phyloP scores from a whole-genome alignment of 2,888 invertebrate species.

The Caenorhabditis sulstoni region DNA sequence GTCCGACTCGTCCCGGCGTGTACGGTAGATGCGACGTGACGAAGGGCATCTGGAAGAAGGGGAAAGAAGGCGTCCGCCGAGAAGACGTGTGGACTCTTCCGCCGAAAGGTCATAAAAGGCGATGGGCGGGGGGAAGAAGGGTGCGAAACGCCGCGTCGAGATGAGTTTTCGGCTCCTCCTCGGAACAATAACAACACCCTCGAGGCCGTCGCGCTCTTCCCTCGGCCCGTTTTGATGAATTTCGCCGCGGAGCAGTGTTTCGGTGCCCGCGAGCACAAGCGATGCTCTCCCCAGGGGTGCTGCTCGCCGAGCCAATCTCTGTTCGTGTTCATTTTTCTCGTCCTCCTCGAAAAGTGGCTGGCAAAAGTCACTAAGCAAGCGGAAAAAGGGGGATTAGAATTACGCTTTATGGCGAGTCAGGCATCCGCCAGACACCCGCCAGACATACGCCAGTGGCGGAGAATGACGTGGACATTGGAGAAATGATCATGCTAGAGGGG shows the following conservation, averaged over 20 bases:
- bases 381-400: too few relatives aligned
- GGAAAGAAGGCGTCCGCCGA: not conserved
- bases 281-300: too few relatives aligned
- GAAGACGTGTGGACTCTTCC: not conserved
- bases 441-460: too few relatives aligned
- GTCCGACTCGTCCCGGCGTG: constrained; percentile 45
- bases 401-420: too few relatives aligned
- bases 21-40: constrained; percentile 59
- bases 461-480: too few relatives aligned
- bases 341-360: not conserved
- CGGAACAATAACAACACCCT: constrained; percentile 43
- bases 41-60: constrained; percentile 52
- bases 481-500: too few relatives aligned
- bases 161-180: constrained; percentile 1
- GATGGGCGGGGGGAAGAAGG: constrained; percentile 1
- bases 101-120: constrained; percentile 43
- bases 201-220: constrained; percentile 1
- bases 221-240: constrained; percentile 36
- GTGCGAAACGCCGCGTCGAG: constrained; percentile 11
- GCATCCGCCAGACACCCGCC: too few relatives aligned
- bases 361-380: constrained; percentile 7
- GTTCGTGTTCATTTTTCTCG: not conserved
- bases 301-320: too few relatives aligned
- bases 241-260: constrained; percentile 16
- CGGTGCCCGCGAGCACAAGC: too few relatives aligned